These are phyloP conservation scores for Holcopasites calliopsidis DNA, from an alignment of 1,140 invertebrate species.

Conservation along the genomic window DNA sequence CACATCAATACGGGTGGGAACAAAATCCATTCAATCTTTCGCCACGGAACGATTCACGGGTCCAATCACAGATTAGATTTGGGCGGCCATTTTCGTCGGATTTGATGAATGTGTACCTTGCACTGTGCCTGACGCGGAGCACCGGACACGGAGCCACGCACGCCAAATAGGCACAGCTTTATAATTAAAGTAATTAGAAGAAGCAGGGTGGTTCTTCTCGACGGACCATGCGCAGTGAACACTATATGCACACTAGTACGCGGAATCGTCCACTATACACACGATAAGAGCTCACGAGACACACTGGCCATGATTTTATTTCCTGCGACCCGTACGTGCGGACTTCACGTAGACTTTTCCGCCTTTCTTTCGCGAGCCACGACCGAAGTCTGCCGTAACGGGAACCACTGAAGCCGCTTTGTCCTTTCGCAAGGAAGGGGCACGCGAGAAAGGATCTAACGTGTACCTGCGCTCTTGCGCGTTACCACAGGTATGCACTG, in stretches of 20 bases:
- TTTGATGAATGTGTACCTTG: background rate
- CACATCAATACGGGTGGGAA: background rate
- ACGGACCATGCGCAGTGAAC: constrained; percentile 52
- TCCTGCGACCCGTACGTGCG: background rate
- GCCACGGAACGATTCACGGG: background rate
- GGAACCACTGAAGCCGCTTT: constrained; percentile 28
- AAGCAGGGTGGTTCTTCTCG: constrained; percentile 26
- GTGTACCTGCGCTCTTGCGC: constrained; percentile 36
- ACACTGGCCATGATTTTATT: constrained; percentile 3
- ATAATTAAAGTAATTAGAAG: constrained; percentile 42
- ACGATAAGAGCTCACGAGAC: background rate
- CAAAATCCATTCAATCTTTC: background rate
- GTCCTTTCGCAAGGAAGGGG: constrained; percentile 41
- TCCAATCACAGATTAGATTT: background rate
- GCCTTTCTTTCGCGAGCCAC: constrained; percentile 25
- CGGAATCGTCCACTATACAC: constrained; percentile 18
- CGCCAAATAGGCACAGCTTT: background rate
- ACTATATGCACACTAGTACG: background rate
- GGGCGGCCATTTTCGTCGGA: constrained; percentile 21
- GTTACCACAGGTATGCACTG: constrained; percentile 13
- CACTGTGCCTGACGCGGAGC: background rate
- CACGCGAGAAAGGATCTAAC: constrained; percentile 33
- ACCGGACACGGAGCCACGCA: background rate
- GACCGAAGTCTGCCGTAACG: constrained; percentile 38
- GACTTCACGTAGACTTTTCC: background rate